Evolutionary conservation across 1,140 invertebrate genomes (phyloP), one percentile per base, ranked within the genome.

Genomic region (Babylonia areolata): DNA sequence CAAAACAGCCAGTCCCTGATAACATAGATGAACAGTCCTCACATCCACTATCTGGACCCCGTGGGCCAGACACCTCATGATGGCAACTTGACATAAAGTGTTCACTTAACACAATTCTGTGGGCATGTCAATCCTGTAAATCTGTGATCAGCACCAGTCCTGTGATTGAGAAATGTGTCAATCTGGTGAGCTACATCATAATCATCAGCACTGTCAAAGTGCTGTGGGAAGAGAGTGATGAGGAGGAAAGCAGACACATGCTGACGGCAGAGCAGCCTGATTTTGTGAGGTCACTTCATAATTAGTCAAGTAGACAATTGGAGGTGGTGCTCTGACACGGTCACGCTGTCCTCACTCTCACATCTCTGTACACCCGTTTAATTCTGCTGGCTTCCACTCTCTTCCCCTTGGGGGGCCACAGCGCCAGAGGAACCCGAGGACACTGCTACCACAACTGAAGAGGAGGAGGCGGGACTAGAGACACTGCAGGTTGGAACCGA

Each of bases 321-420:
- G 15, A 64, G 58, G 28, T 23, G 0, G 31, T 35, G 33, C 31
- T 37, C 71, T 73, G 31, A 33, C 71, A 35, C 12, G 71, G 31
- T 28, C 71, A 73, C 31, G 31, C 71, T 73, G 1, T 35, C 31
- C 71, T 37, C 71, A 1, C 71, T 35, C 71, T 73, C 31, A 35
- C 71, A 6, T 33, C 31, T 15, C 31, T 33, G 12, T 73, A 28
- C 71, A 35, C 12, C 0, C 2, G 3, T 3, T 80, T 80, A 80
- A 54, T 80, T 80, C 28, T 58, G 40, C n/a, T 80, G 51, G 78
- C 42, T 51, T 28, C 39, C 78, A 31, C 78, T 31, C 42, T 80
- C 42, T 5, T 80, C 78, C 11, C 42, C 78, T 31, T 80, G 40
- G 6, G 46, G 46, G 15, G 39, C 42, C 9, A 15, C 78, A 6